phyloP scores from a whole-genome alignment of 2,888 invertebrate genomes.

The Metellina segmentata region DNA sequence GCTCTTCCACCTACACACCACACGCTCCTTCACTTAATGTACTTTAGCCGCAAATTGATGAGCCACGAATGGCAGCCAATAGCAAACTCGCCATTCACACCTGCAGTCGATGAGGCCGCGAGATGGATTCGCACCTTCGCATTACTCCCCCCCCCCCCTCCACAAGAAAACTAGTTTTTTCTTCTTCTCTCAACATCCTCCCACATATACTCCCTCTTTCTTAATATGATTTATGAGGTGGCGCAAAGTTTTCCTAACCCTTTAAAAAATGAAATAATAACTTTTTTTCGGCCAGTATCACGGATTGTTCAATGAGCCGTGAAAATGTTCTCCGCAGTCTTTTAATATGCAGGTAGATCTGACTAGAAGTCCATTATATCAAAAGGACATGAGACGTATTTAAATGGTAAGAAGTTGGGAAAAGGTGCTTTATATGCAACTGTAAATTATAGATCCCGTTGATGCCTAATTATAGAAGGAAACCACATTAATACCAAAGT shows the following conservation, averaged over 20 bases:
- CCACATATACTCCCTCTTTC: constrained; percentile 10
- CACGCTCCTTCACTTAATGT: constrained; percentile 66
- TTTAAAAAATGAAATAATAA: constrained; percentile 16
- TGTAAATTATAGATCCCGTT: background rate
- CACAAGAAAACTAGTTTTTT: background rate
- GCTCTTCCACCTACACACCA: constrained; percentile 16
- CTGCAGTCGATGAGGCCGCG: constrained; percentile 66
- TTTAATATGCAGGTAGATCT: constrained; percentile 6
- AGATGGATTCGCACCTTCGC: constrained; percentile 43
- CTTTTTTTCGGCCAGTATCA: background rate
- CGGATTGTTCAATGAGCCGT: constrained; percentile 28
- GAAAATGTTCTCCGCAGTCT: constrained; percentile 15
- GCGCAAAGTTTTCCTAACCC: constrained; percentile 30
- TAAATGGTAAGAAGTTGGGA: background rate
- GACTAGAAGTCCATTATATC: background rate
- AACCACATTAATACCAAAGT: too few relatives aligned
- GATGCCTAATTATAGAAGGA: too few relatives aligned
- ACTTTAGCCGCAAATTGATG: constrained; percentile 71
- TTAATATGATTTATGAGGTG: constrained; percentile 64
- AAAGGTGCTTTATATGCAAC: background rate
- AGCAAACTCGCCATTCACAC: constrained; percentile 72
- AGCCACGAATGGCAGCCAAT: constrained; percentile 62
- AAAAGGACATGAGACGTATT: background rate
- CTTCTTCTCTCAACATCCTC: background rate
- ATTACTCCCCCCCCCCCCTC: background rate